Base-by-base conservation (phyloP, 2,797 vertebrate genomes). In the Lepidocolaptes lacrymiger region DNA sequence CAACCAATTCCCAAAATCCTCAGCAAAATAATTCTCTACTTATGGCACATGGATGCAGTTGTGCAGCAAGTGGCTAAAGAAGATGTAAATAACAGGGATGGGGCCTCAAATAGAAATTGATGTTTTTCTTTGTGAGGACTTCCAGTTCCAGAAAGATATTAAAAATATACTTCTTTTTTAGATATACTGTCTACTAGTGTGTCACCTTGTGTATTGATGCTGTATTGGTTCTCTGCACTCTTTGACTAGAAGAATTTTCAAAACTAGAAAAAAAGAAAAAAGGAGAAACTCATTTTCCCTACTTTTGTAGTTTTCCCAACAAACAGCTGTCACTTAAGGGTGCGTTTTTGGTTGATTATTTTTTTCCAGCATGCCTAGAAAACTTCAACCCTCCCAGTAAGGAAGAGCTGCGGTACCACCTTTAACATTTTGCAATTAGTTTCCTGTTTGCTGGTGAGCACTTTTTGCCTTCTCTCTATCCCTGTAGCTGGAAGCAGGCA, bases 141-240 rank as follows among this genome's bases (percentile, higher is more conserved):
- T 85, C 19, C 36, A 16, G 21, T 41, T 43, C 27, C 39, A 28
- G 82, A 87, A 34, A 26, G 28, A 5, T 10, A 43, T 23, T 6
- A 14, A 28, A 72, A 69, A 37, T 6, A 12, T 20, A 17, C 44
- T 67, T 86, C 1, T 23, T 58, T 93, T 56, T 36, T 28, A 63
- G 36, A 44, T 3, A 1, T 8, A 2, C 27, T 73, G 48, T 28
- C 22, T 79, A 12, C 39, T 28, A 2, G 1, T 28, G 26, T 37
- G 43, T 32, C 16, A 12, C 34, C 67, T 62, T 18, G 37, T 2
- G 1, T 30, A 12, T 48, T 1, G 2, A 1, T 17, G 85, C 21
- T 6, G 26, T 1, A 5, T n/a, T 37, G 55, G 34, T 39, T 68
- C 30, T 81, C 74, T 41, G n/a, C 32, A 10, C 14, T 62, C n/a